Conservation (phyloP, 1,140 invertebrate genomes). For the Dryas iulia region DNA sequence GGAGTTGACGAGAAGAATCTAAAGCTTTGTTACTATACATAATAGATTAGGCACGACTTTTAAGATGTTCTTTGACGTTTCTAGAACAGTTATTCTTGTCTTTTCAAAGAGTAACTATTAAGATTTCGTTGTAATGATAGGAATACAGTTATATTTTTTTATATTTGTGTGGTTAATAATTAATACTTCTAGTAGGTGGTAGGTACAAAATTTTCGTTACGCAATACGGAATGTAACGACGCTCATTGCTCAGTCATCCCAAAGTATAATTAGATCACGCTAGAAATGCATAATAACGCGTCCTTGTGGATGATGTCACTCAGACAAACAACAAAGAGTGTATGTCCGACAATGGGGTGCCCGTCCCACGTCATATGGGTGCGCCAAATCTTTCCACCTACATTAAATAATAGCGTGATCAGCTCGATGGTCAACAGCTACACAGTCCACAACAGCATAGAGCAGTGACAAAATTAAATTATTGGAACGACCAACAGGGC, state of each 20-base stretch:
- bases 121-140: slow-evolving; percentile 22
- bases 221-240: background rate
- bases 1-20: slow-evolving; percentile 41
- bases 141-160: background rate
- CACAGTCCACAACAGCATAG: background rate
- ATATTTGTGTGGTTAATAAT: background rate
- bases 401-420: slow-evolving; percentile 32
- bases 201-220: background rate
- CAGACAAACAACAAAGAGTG: slow-evolving; percentile 51
- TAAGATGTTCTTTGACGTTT: slow-evolving; percentile 45
- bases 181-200: background rate
- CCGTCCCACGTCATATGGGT: slow-evolving; percentile 59
- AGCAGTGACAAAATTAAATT: background rate
- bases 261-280: slow-evolving; percentile 45
- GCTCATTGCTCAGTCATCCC: slow-evolving; percentile 23
- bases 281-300: slow-evolving; percentile 49
- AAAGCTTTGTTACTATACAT: slow-evolving; percentile 41
- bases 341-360: slow-evolving; percentile 57
- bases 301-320: slow-evolving; percentile 55
- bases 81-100: slow-evolving; percentile 42
- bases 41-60: slow-evolving; percentile 44
- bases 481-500: background rate
- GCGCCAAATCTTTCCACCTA: slow-evolving; percentile 49
- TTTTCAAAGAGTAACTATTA: slow-evolving; percentile 37
- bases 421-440: slow-evolving; percentile 24